Evolutionary conservation across 2,888 invertebrate genomes (phyloP), one percentile per base, ranked within the genome.

Genomic region (Drosophila leonis): DNA sequence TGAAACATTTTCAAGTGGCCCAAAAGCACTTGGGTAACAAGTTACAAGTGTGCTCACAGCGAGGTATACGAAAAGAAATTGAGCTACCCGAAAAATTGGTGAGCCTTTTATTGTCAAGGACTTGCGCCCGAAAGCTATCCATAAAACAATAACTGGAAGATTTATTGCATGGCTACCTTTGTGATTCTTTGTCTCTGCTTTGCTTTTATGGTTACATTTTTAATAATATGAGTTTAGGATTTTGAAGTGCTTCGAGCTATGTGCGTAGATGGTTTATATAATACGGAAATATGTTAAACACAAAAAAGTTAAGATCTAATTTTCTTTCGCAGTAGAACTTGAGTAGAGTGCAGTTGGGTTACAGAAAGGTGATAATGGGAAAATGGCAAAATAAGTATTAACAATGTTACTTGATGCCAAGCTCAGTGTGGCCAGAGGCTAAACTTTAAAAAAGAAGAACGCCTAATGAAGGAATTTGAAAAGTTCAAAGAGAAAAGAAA

Each of bases 81-180:
- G 61, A 66, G 67, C 33, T 52, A 33, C 51, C 52, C 52, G 18
- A 57, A 39, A 39, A 52, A 20, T 35, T 35, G 48, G 35, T 33
- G 60, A 42, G 49, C 54, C 60, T 85, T 78, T 85, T 77, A 80
- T 85, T 80, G 83, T 77, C 65, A 57, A 74, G 80, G 77, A 85
- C 63, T 71, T 70, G 52, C 46, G 62, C 77, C 63, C 59, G 51
- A 76, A 67, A 72, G 71, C 68, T 55, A 63, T 55, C 62, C 65
- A 68, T 78, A 56, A 84, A 80, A 88, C 83, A 84, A 85, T 85
- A 82, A 82, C 86, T 75, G 65, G 64, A 69, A 78, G 80, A 84
- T 80, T 88, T 88, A 88, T 88, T 59, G 69, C 78, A 48, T 51
- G 62, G 76, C 49, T 78, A 74, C 79, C 62, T 51, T 63, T 51